Evolutionary conservation across 2,888 invertebrate species (phyloP), one percentile per base, ranked within the genome.

Genomic region (Agriopis leucophaearia): DNA sequence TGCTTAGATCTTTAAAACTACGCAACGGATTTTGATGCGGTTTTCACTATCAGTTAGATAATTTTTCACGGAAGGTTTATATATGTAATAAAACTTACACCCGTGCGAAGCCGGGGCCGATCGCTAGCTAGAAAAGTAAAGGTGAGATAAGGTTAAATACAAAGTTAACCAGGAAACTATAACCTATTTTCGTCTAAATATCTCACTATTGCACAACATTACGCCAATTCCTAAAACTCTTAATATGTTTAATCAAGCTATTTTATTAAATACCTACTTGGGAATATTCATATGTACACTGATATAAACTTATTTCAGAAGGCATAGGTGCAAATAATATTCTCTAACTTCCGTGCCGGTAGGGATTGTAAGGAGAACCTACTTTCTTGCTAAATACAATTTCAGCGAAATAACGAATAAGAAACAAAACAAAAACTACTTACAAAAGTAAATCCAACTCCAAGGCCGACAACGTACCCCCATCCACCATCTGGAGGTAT

Each of bases 401-500:
- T 27, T 27, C 15, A 44, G 3, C 1, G 27, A 18, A 55, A 13
- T 9, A 0, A 35, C 1, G 35, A 13, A 15, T 15, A 38, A 8
- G 44, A 48, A 45, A 48, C 59, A 0, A 63, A 15, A 54, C 12
- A 47, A 55, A 45, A 54, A 5, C 44, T 50, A 95, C 96, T 96
- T 92, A 97, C 97, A 83, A 96, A 96, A 48, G 96, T 96, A 70
- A 97, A 86, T 74, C 96, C 95, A 80, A 97, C 95, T 18, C 97
- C 97, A 10, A 97, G 79, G 44, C 96, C 96, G 13, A 97, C 95
- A 59, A 97, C 88, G 85, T 97, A 97, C 0, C 97, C 97, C 97
- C 97, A 97, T 0, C 97, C 97, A 6, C 97, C 97, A 76, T 97
- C 97, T 0, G 97, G 97, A 0, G 96, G 86, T 0, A 87, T 69